These are phyloP conservation scores for Plebejus anna DNA, from an alignment of 2,888 invertebrate species.

Conservation along the genomic window DNA sequence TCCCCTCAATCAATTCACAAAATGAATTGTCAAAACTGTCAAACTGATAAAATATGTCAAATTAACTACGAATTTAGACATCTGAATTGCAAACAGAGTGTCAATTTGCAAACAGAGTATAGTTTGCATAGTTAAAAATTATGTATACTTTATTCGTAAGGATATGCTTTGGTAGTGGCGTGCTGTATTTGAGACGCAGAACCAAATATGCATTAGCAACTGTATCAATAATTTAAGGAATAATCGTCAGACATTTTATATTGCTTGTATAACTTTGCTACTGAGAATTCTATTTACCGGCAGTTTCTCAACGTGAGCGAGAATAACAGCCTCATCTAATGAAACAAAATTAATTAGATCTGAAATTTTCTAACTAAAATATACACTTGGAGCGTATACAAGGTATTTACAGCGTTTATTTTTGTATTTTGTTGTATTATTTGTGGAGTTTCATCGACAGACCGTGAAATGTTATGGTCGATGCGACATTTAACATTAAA, in stretches of 20 bases:
- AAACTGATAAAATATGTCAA: no score
- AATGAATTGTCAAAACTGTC: no score
- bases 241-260: neutral
- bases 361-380: neutral
- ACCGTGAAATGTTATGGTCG: slow-evolving; percentile 19
- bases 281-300: neutral
- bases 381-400: neutral
- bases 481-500: slow-evolving; percentile 21
- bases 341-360: neutral
- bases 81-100: no score
- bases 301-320: neutral
- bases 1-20: no score
- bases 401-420: neutral
- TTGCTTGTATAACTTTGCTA: neutral
- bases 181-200: no score
- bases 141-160: no score
- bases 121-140: no score
- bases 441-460: slow-evolving; percentile 8
- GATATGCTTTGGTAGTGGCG: no score
- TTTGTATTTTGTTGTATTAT: slow-evolving; percentile 1
- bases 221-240: no score
- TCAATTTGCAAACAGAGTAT: no score
- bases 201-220: no score
- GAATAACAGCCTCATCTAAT: neutral
- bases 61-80: no score